Base-by-base conservation (phyloP, 2,888 invertebrate species). In the Oeneis ivallda region DNA sequence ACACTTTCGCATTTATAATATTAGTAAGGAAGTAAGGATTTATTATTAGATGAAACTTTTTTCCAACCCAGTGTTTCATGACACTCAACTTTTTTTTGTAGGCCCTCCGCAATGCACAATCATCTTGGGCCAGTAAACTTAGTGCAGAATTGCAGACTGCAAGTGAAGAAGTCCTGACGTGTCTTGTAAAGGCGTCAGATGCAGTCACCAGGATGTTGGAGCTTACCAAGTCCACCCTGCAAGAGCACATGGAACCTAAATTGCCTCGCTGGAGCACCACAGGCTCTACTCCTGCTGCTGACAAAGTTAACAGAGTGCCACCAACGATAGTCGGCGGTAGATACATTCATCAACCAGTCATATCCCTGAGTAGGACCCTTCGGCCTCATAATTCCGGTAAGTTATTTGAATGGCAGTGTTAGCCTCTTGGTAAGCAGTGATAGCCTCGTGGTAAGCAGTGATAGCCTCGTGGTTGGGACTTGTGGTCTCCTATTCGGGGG, bases 261-360 rank as follows among this genome's bases (percentile, higher is more conserved):
- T 77, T 83, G 0, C 86, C 86, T 0, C 72, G 85, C 1, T 88
- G 89, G 90, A 89, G 85, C 68, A 75, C 72, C 1, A 73, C 85
- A 1, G 78, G 85, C n/a, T 82, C 79, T 4, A 82, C 85, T 5
- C 84, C 85, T 0, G 80, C 74, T 19, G 75, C 69, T 0, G 86
- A 87, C 10, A 86, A 79, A 69, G 78, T 90, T 3, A 85, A 88
- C 69, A 72, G 85, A 63, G 91, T 92, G 2, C 85, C 84, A 0
- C 91, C 91, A 0, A 74, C 85, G 81, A 76, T 87, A 76, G 77
- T 88, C 47, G 89, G 87, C 0, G 91, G 91, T 0, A 83, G 83
- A 68, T 83, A 85, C 0, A 85, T 90, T 69, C 91, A 91, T 69
- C 91, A 91, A 70, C 91, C 91, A 0, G 89, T 90, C 0, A 90